Base-by-base conservation (phyloP, 2,888 invertebrate genomes). In the Tribolium freemani region DNA sequence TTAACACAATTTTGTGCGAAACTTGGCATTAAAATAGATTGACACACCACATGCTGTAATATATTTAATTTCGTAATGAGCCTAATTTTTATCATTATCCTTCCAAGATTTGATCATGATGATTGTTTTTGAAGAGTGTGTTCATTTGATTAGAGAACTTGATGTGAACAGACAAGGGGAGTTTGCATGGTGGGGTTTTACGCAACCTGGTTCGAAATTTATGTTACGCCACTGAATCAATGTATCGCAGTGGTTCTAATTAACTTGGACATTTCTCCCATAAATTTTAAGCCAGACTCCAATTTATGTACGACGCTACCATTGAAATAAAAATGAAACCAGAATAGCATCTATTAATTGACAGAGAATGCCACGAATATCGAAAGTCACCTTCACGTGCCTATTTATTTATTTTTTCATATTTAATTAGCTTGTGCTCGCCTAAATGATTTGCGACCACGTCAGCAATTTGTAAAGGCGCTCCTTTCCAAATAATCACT, bases 321-420 rank as follows among this genome's bases (percentile, higher is more conserved):
- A 79, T 78, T 79, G 77, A 81, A 81, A 82, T 80, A 82, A 82
- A 81, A 81, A 82, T 79, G 79, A 80, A 79, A 81, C 80, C 78
- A 76, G 81, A 81, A 83, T 81, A 80, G 80, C 79, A 76, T 77
- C 80, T 81, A 82, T 82, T 83, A 82, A 82, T 83, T 83, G 83
- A 81, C 83, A 79, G 79, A 10, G 61, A 73, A 69, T 50, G 67
- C 30, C 67, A 57, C 44, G 60, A 51, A 54, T 31, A 54, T 54
- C 31, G 54, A 48, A 26, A 72, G 58, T 69, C 66, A 69, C 64
- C 73, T 73, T 69, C 57, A 64, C 13, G 44, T 56, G 38, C 8
- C 38, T 38, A 46, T 53, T 45, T 61, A 50, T 69, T 53, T 50
- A 13, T 46, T 51, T 54, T 38, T 20, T 48, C 5, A 50, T 67